Evolutionary conservation across 2,888 invertebrate genomes (phyloP), one percentile per base, ranked within the genome.

Genomic region (Polylopha cassiicola): DNA sequence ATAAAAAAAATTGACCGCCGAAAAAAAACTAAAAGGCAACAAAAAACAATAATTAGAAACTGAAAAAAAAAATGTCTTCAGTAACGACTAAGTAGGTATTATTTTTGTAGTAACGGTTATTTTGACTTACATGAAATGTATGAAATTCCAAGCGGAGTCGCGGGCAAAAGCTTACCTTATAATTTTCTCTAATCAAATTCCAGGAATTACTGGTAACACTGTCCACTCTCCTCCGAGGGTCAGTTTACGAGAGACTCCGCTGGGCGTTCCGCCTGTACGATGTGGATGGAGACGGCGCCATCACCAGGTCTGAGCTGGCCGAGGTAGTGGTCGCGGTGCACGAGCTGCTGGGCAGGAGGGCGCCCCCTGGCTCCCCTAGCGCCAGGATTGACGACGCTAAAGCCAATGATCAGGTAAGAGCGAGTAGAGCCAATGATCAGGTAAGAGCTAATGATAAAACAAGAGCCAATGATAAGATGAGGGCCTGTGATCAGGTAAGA

Each of bases 191-290:
- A n/a, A n/a, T n/a, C n/a, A n/a, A n/a, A n/a, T n/a, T 77, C 4
- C 87, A 98, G 98, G 98, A 98, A 78, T 91, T 98, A 63, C 88
- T 98, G 53, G 95, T 96, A 49, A 96, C 97, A 14, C 86, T 98
- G 20, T 98, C 98, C 4, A 95, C 97, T 1, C 84, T 98, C 31
- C 89, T 98, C 32, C 90, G 97, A 4, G 98, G 98, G 3, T 95
- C 95, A 1, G 92, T 96, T 11, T 95, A 97, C 75, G 98, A 98
- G 77, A 92, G 98, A 47, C 89, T 98, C 27, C 90, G 95, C 64
- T 98, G 98, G 98, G 96, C 97, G 8, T 99, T 99, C 87, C 93
- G 95, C 56, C 85, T 99, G 39, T 99, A 98, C 78, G 98, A 98
- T 78, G 91, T 97, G 48, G 97, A 98, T 66, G 96, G 95, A 0